Conservation (phyloP, 2,888 invertebrate genomes). For the Cecidostiba fungosa region DNA sequence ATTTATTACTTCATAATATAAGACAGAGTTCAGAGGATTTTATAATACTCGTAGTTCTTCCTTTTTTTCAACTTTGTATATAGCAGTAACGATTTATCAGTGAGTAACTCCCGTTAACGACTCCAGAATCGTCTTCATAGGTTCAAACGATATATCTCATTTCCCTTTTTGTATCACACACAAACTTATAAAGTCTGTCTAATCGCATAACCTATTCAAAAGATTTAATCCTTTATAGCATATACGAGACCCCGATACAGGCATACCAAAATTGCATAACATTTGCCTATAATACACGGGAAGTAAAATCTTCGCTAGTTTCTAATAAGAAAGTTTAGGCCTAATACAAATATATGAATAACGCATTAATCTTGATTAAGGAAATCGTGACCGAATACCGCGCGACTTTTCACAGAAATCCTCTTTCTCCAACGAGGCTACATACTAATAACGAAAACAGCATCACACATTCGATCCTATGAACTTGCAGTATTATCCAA, state of each 20-base stretch:
- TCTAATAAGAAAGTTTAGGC: background rate
- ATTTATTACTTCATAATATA: background rate
- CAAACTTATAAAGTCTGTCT: background rate
- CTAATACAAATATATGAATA: background rate
- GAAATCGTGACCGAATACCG: background rate
- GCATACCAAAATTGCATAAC: too few species aligned
- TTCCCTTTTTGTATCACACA: too few species aligned
- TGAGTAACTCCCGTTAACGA: background rate
- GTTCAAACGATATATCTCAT: too few species aligned
- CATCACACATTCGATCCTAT: background rate
- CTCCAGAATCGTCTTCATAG: background rate
- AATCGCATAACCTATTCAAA: too few species aligned
- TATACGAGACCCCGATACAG: too few species aligned
- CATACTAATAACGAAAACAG: too few species aligned
- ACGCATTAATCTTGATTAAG: background rate
- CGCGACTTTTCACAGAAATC: background rate
- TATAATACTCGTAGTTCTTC: background rate
- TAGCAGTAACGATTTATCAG: background rate
- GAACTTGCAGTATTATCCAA: background rate
- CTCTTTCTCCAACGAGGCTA: too few species aligned
- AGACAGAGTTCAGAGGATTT: background rate
- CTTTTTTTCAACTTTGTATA: too few species aligned
- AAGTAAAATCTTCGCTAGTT: constrained; percentile 3
- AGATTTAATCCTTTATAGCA: too few species aligned
- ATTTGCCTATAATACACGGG: background rate